Base-by-base conservation (phyloP, 2,888 invertebrate species). In the Rhagonycha lutea region DNA sequence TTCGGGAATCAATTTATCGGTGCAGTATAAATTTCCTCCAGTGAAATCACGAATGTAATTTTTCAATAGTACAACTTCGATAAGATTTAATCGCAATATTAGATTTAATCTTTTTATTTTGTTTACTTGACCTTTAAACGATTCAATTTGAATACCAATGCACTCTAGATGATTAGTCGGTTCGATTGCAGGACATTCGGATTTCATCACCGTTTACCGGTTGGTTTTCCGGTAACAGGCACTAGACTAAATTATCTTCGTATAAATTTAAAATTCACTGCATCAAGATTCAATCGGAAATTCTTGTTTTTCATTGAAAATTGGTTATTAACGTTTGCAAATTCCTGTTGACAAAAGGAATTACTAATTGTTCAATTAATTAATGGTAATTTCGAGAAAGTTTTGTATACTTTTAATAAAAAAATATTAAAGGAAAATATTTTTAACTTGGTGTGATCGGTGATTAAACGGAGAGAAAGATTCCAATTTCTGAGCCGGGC, bases 81-180 rank as follows among this genome's bases (percentile, higher is more conserved):
- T 47, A n/a, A 47, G 47, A 47, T 47, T 47, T 47, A 32, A 32
- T 32, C 32, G 32, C 12, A 32, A 12, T 32, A 32, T 32, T 32
- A 32, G n/a, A 32, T 32, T 32, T n/a, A 47, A 47, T 47, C 47
- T 47, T 47, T 47, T 47, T 47, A 47, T 65, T 62, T 24, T 71
- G 61, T 60, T 72, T 72, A 32, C 62, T 75, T 72, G 72, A 72
- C 68, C 75, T 72, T 62, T 65, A 61, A 68, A 32, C 73, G 72
- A 73, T 24, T 70, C 67, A 70, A 73, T 76, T 73, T 76, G 70
- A 70, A 76, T 76, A 72, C 73, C 70, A 63, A 68, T 69, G 80
- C 80, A 80, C 80, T 80, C 79, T 79, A 78, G 78, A 79, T 80
- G 80, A 80, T 80, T 80, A 77, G 79, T 79, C 70, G 70, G 79